A percentile compares a stretch with the other conserved stretches of the same genome.
These are phyloP conservation scores for Xestia c-nigrum DNA, from an alignment of 2,888 invertebrate species.

Conservation along the genomic window DNA sequence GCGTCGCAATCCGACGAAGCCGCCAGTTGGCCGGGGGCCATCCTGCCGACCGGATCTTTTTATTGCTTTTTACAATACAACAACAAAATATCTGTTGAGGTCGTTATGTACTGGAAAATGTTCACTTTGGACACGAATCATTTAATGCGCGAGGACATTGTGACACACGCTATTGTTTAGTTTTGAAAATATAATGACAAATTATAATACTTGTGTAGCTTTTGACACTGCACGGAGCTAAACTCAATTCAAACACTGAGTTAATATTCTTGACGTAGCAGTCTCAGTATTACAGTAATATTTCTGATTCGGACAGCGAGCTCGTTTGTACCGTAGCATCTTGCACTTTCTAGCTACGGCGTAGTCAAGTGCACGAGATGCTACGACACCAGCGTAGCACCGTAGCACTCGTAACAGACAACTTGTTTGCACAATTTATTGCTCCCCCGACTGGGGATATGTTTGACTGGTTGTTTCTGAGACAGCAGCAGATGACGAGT, in stretches of 20 bases:
- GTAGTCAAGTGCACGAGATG: conserved; percentile 68
- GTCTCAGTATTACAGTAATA: conserved; percentile 36
- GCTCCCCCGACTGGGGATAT: conserved; percentile 68
- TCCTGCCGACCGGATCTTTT: conserved; percentile 65
- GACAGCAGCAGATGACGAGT: conserved; percentile 47
- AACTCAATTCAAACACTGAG: conserved; percentile 8
- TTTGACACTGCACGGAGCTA: not conserved
- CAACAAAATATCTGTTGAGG: conserved; percentile 59
- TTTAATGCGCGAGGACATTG: conserved; percentile 32
- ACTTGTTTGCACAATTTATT: conserved; percentile 75
- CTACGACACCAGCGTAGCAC: conserved; percentile 64
- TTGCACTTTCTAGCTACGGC: conserved; percentile 58
- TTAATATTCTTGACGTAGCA: conserved; percentile 23
- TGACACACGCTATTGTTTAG: conserved; percentile 1
- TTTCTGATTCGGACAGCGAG: conserved; percentile 41
- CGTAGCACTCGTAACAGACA: conserved; percentile 70
- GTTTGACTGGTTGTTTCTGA: conserved; percentile 66
- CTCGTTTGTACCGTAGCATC: conserved; percentile 47
- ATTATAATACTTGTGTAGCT: conserved; percentile 3
- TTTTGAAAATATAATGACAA: not conserved
- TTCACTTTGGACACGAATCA: conserved; percentile 48
- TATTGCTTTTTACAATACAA: conserved; percentile 71
- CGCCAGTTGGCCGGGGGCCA: conserved; percentile 79
- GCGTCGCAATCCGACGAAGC: conserved; percentile 72
- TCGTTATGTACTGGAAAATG: conserved; percentile 58